Evolutionary conservation across 2,797 vertebrate genomes (phyloP).

Genomic region (Hapalemur alaotrensis): DNA sequence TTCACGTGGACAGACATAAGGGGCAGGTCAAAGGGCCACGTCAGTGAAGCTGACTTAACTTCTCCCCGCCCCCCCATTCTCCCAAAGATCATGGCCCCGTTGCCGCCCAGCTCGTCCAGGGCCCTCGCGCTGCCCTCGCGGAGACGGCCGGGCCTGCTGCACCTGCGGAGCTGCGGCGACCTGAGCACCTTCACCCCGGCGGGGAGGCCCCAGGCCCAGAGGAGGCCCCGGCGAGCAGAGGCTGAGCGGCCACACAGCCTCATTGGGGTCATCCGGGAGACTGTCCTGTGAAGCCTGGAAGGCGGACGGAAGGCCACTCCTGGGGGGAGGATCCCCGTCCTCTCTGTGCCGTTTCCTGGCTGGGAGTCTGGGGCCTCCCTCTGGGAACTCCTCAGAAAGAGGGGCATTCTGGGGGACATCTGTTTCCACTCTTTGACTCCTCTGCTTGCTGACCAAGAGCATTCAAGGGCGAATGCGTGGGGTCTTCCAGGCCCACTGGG

Average conservation of each 20-base stretch:
- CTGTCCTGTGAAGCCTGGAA: conserved; percentile 84
- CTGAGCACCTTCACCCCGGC: conserved; percentile 86
- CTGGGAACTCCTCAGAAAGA: not conserved
- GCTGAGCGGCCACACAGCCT: conserved; percentile 87
- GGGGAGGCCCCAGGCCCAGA: conserved; percentile 47
- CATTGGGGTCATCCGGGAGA: conserved; percentile 89
- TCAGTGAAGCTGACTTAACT: not conserved
- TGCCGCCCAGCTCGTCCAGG: conserved; percentile 19
- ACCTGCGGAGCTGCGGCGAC: conserved; percentile 90
- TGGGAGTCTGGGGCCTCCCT: not conserved
- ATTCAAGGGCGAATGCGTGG: not conserved
- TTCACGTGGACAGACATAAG: not conserved
- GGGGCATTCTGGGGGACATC: not conserved
- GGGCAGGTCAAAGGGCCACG: not conserved
- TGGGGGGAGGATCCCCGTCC: not conserved
- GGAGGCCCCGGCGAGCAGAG: conserved; percentile 66
- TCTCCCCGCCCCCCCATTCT: not conserved
- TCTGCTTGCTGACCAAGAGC: not conserved
- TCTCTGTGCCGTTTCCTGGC: not conserved
- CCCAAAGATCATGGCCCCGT: conserved; percentile 82
- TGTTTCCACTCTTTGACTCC: not conserved
- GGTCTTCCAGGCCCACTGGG: not conserved
- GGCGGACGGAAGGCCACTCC: not conserved
- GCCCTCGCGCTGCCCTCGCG: conserved; percentile 60
- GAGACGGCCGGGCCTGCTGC: conserved; percentile 82